Evolutionary conservation across 2,888 invertebrate genomes (phyloP).

Genomic region (Metellina segmentata): DNA sequence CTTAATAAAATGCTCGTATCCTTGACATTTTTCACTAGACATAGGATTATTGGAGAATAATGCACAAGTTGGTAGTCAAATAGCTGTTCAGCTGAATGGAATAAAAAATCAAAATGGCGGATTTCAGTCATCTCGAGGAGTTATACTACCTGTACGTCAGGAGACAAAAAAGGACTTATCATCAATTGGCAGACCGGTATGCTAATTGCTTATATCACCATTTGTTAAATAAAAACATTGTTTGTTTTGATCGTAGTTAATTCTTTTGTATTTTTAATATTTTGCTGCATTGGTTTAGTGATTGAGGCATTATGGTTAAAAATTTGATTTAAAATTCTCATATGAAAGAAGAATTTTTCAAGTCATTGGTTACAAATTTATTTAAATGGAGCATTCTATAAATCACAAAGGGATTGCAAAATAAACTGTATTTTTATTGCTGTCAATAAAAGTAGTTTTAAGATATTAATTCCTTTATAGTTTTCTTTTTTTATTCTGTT

Average conservation of each 20-base stretch:
- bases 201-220: neutral
- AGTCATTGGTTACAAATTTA: too few species aligned
- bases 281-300: too few species aligned
- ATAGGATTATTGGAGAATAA: slow-evolving; percentile 96
- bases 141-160: slow-evolving; percentile 11
- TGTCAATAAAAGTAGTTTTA: too few species aligned
- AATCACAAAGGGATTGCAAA: too few species aligned
- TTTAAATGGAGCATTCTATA: too few species aligned
- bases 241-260: neutral
- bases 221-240: neutral
- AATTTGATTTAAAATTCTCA: too few species aligned
- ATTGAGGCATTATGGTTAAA: too few species aligned
- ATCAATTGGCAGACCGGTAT: slow-evolving; percentile 51
- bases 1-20: neutral
- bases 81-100: slow-evolving; percentile 58
- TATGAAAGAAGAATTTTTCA: too few species aligned
- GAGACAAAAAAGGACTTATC: neutral
- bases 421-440: too few species aligned
- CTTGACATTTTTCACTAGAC: slow-evolving; percentile 83
- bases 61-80: slow-evolving; percentile 82
- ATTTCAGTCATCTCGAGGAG: neutral
- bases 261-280: too few species aligned
- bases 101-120: slow-evolving; percentile 19
- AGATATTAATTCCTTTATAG: too few species aligned
- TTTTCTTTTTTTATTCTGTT: too few species aligned